Base-by-base conservation (phyloP, 1,140 invertebrate genomes). In the Contarinia nasturtii region DNA sequence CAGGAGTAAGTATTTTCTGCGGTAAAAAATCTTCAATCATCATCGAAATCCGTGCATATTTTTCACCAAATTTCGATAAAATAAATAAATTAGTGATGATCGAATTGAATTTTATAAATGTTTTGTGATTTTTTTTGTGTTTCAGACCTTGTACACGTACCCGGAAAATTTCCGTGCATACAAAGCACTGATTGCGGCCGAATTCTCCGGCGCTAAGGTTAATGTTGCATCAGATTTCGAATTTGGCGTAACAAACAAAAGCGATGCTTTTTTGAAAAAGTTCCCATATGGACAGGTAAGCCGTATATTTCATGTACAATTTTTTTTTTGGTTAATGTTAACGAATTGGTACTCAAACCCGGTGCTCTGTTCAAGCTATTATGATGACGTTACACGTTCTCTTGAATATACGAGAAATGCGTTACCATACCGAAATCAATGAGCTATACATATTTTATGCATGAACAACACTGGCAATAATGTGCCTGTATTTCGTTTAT, bases 101-200 rank as follows among this genome's bases (percentile, higher is more conserved):
- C 18, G 4, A 43, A 27, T 27, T 27, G 27, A 10, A 27, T 27
- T 27, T 27, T 27, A 27, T 27, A 4, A 20, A 43, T 51, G 90
- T 61, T 45, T 71, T 69, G 17, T 21, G 15, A 19, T 45, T 40
- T n/a, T 12, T 45, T 19, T 36, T 14, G 21, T 19, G 17, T 78
- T 79, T 34, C 74, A 94, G 89, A 94, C 86, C 64, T 76, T 97
- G 59, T 95, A 92, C 73, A 92, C 90, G 58, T 95, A 92, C 73
- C 82, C 86, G 53, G 83, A 90, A 67, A 95, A 93, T 74, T 94
- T 92, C 75, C 80, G 92, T 61, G 86, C 84, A 53, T 83, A 80
- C 61, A 96, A 96, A 71, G 86, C 79, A 56, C 77, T 95, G 56
- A 89, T 97, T 62, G 92, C 93, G 55, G 90, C 92, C 62, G 75